Evolutionary conservation across 2,113 vertebrate genomes (phyloP).

Genomic region (Seriola rivoliana): DNA sequence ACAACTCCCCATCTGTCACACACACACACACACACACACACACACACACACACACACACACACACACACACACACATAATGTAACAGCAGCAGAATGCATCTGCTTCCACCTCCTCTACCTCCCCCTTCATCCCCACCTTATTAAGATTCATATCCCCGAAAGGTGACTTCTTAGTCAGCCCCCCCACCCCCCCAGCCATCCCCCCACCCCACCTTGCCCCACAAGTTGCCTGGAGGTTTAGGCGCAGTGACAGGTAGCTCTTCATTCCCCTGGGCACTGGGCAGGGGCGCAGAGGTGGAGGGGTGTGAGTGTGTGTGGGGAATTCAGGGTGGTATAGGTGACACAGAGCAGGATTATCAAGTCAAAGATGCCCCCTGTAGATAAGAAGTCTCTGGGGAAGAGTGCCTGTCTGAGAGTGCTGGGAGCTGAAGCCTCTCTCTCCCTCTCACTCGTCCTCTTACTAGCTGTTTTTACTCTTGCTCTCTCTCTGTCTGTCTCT

Average conservation of each 20-base stretch:
- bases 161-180: slow-evolving; percentile 87
- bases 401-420: slow-evolving; percentile 66
- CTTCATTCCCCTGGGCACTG: slow-evolving; percentile 73
- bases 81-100: slow-evolving; percentile 56
- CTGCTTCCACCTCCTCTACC: slow-evolving; percentile 44
- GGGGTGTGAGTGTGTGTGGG: slow-evolving; percentile 30
- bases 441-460: slow-evolving; percentile 61
- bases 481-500: slow-evolving; percentile 57
- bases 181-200: slow-evolving; percentile 61
- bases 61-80: slow-evolving; percentile 36
- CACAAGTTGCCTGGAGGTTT: slow-evolving; percentile 81
- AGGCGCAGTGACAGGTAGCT: slow-evolving; percentile 84
- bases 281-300: slow-evolving; percentile 62
- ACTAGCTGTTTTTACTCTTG: slow-evolving; percentile 47
- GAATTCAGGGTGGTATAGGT: slow-evolving; percentile 67
- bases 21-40: slow-evolving; percentile 44
- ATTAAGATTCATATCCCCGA: slow-evolving; percentile 88
- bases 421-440: slow-evolving; percentile 68
- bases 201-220: slow-evolving; percentile 62
- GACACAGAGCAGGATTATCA: slow-evolving; percentile 81
- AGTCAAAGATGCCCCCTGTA: slow-evolving; percentile 84
- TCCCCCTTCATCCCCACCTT: slow-evolving; percentile 65
- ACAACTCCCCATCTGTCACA: slow-evolving; percentile 83
- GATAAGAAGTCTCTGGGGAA: slow-evolving; percentile 81
- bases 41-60: slow-evolving; percentile 44